Conservation (phyloP, 2,888 invertebrate species). For the Mimumesa dahlbomi region DNA sequence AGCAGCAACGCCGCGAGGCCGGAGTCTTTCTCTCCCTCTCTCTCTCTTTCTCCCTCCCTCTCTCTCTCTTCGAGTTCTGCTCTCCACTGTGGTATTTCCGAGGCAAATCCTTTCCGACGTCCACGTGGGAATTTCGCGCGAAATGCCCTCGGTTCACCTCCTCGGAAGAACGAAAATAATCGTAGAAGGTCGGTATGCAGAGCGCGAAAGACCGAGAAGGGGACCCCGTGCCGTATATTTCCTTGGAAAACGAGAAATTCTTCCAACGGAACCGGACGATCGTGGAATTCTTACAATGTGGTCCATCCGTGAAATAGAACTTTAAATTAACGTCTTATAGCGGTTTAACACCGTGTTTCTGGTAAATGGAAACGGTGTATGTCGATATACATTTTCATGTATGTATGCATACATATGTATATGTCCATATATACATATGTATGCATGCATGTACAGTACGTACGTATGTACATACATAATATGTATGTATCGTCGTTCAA, state of each 20-base stretch:
- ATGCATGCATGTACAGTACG: no score
- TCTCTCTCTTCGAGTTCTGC: conserved; percentile 28
- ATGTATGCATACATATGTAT: no score
- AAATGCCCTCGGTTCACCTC: conserved; percentile 31
- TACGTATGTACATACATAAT: no score
- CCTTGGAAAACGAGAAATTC: conserved; percentile 5
- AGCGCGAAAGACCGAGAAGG: neutral
- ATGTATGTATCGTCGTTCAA: no score
- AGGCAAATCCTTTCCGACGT: conserved; percentile 30
- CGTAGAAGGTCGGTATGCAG: conserved; percentile 28
- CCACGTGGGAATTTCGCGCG: conserved; percentile 40
- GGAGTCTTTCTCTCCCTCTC: conserved; percentile 23
- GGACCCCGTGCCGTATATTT: neutral
- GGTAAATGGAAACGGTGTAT: no score
- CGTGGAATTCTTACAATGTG: no score
- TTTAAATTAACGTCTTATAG: neutral
- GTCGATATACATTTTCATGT: no score
- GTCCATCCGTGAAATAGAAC: conserved; percentile 6
- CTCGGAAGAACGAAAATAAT: conserved; percentile 41
- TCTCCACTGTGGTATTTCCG: conserved; percentile 39
- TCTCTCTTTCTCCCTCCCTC: conserved; percentile 23
- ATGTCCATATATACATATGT: no score
- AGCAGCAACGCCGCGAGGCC: conserved; percentile 45
- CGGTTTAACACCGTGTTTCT: no score
- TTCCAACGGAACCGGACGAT: neutral